These are phyloP conservation scores for Pilophorus perplexus DNA, from an alignment of 2,888 invertebrate species.

Conservation along the genomic window DNA sequence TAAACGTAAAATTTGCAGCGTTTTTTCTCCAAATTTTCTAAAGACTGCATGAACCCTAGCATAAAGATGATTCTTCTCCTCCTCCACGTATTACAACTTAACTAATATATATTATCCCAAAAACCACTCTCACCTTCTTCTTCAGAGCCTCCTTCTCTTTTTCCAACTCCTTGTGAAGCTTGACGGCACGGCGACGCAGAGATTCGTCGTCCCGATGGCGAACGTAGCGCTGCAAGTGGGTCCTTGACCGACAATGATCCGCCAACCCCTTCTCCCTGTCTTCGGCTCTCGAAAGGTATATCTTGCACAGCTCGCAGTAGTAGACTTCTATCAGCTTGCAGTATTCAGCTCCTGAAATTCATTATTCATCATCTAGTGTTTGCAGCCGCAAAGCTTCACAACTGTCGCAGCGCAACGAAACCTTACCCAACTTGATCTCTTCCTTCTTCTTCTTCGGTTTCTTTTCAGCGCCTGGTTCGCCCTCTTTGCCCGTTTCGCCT, in stretches of 20 bases:
- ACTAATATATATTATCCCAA: not conserved
- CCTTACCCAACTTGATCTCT: conserved; percentile 55
- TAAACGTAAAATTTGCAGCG: not conserved
- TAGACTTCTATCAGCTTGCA: conserved; percentile 74
- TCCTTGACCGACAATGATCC: conserved; percentile 71
- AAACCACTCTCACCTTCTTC: conserved; percentile 47
- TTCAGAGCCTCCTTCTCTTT: conserved; percentile 53
- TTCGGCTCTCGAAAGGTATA: conserved; percentile 66
- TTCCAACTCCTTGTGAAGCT: conserved; percentile 54
- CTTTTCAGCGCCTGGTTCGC: conserved; percentile 53
- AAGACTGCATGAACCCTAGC: too few relatives aligned
- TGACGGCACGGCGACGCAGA: conserved; percentile 68
- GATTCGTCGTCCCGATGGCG: conserved; percentile 74
- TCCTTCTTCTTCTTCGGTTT: conserved; percentile 55
- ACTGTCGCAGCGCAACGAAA: not conserved
- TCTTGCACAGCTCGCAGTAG: conserved; percentile 76
- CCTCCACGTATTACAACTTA: not conserved
- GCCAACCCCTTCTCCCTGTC: conserved; percentile 61
- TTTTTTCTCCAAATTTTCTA: not conserved
- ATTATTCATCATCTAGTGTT: too few relatives aligned
- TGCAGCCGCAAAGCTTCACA: not conserved
- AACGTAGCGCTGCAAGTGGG: conserved; percentile 73
- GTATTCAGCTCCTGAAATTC: conserved; percentile 61
- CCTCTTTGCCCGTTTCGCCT: conserved; percentile 58
- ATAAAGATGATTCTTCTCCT: too few relatives aligned